A percentile compares a stretch with the other conserved stretches of the same genome.
phyloP scores from a whole-genome alignment of 2,797 vertebrate genomes.

The Ataeniobius toweri region DNA sequence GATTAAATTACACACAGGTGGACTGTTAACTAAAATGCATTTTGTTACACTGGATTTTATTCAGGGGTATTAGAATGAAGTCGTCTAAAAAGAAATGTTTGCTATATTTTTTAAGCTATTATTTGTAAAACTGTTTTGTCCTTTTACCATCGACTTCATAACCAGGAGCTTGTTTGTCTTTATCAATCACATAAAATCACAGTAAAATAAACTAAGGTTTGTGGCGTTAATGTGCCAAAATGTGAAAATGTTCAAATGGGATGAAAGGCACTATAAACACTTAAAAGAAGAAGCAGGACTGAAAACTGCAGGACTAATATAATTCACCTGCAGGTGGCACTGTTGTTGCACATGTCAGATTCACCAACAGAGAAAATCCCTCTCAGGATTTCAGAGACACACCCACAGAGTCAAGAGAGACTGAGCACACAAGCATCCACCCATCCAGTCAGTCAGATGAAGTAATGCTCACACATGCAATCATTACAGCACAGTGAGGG shows the following conservation, averaged over 20 bases:
- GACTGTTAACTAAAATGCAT: too few relatives aligned
- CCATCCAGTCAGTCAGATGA: background rate
- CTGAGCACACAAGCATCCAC: background rate
- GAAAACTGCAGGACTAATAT: constrained; percentile 61
- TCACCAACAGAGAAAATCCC: background rate
- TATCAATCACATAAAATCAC: background rate
- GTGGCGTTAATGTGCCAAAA: background rate
- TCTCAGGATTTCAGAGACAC: constrained; percentile 43
- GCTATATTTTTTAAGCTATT: background rate
- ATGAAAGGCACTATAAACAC: background rate
- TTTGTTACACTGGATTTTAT: too few relatives aligned
- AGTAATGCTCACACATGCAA: too few relatives aligned
- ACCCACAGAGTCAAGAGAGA: constrained; percentile 51
- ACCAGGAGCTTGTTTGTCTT: background rate
- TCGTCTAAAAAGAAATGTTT: too few relatives aligned
- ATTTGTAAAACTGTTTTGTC: background rate
- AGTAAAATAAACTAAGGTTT: background rate
- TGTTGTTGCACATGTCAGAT: constrained; percentile 66
- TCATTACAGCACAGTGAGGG: background rate
- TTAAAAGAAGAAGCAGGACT: background rate
- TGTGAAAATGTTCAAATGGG: too few relatives aligned
- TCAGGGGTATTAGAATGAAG: too few relatives aligned
- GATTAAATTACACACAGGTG: too few relatives aligned
- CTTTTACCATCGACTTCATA: background rate
- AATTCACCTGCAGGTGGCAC: constrained; percentile 78